Evolutionary conservation across 2,888 invertebrate genomes (phyloP).

Genomic region (Melolontha melolontha): DNA sequence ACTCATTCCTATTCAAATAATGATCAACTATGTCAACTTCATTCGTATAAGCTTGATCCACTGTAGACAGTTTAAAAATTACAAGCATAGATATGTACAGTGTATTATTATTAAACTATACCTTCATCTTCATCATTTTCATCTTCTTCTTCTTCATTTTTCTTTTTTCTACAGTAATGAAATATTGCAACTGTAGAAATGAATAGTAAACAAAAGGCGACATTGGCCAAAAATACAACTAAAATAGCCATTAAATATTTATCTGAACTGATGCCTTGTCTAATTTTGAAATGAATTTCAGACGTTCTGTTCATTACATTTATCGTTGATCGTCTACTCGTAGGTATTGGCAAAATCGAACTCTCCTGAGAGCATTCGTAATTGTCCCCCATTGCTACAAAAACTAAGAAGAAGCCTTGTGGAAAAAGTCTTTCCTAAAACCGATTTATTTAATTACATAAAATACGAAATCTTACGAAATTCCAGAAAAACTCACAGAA

Average conservation of each 20-base stretch:
- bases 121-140: conserved; percentile 26
- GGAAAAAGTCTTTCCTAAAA: conserved; percentile 64
- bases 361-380: conserved; percentile 67
- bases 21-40: conserved; percentile 18
- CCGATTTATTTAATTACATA: background rate
- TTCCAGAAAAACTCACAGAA: conserved; percentile 68
- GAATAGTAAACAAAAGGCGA: conserved; percentile 67
- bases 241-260: conserved; percentile 73
- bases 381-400: conserved; percentile 79
- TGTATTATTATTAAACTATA: conserved; percentile 7
- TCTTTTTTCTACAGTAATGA: conserved; percentile 40
- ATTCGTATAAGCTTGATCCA: conserved; percentile 1
- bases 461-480: background rate
- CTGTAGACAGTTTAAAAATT: conserved; percentile 1
- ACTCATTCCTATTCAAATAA: conserved; percentile 40
- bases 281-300: conserved; percentile 66
- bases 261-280: conserved; percentile 69
- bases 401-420: conserved; percentile 81
- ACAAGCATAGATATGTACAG: background rate
- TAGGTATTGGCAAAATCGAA: conserved; percentile 58
- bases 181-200: conserved; percentile 61
- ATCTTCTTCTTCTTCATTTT: conserved; percentile 16
- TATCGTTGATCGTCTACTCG: conserved; percentile 13
- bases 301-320: conserved; percentile 57
- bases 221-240: conserved; percentile 69